Percentiles rank a stretch among this genome's conserved stretches.
Evolutionary conservation across 1,140 invertebrate species (phyloP).

Genomic region (Samia ricini): DNA sequence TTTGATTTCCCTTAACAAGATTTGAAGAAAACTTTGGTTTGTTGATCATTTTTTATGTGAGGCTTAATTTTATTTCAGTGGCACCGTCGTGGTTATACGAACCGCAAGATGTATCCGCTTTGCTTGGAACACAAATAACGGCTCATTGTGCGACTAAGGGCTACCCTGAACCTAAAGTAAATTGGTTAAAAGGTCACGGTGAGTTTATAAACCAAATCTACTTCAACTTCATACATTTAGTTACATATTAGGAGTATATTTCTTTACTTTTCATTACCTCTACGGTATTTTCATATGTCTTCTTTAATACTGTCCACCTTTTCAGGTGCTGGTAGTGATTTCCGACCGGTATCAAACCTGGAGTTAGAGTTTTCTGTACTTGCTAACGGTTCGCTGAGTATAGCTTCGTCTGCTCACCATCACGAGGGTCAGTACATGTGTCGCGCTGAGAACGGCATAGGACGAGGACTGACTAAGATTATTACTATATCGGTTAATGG

Average conservation of each 20-base stretch:
- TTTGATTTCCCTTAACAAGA: no score
- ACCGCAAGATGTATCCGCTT: constrained; percentile 87
- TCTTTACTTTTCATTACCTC: not conserved
- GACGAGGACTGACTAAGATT: constrained; percentile 85
- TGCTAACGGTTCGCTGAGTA: constrained; percentile 84
- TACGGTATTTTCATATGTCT: not conserved
- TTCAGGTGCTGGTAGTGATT: constrained; percentile 73
- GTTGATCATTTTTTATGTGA: not conserved
- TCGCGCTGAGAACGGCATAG: constrained; percentile 90
- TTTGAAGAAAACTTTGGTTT: no score
- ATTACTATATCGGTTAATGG: constrained; percentile 88
- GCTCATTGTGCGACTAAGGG: constrained; percentile 89
- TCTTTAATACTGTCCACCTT: not conserved
- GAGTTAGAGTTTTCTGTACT: constrained; percentile 79
- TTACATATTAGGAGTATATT: not conserved
- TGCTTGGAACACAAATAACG: constrained; percentile 85
- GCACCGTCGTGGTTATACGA: constrained; percentile 90
- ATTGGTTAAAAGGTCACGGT: constrained; percentile 83
- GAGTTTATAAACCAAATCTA: no score
- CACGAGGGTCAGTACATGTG: constrained; percentile 92
- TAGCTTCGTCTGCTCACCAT: constrained; percentile 82
- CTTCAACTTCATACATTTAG: not conserved
- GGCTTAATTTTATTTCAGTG: constrained; percentile 76
- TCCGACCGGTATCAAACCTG: constrained; percentile 79
- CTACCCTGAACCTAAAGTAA: constrained; percentile 87